A percentile compares a stretch with the other conserved stretches of the same genome.
phyloP scores from a whole-genome alignment of 2,888 invertebrate species.

The Choreutis nemorana region DNA sequence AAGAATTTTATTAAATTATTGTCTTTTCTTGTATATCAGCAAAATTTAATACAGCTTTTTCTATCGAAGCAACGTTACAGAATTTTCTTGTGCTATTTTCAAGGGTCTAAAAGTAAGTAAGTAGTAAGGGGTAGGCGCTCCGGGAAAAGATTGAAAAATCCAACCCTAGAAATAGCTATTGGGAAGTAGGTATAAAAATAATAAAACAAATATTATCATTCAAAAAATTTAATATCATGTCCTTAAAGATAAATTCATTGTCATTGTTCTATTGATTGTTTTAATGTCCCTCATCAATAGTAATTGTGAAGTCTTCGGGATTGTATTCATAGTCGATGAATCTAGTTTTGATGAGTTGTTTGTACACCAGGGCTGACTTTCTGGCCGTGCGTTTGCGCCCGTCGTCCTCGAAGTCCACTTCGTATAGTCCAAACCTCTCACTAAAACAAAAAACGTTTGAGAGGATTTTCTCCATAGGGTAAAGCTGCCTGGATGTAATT shows the following conservation, averaged over 20 bases:
- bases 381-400: conserved; percentile 69
- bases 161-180: too few relatives aligned
- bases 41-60: too few relatives aligned
- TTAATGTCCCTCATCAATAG: conserved; percentile 29
- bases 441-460: conserved; percentile 30
- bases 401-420: conserved; percentile 71
- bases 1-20: too few relatives aligned
- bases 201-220: not conserved
- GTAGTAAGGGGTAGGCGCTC: too few relatives aligned
- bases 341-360: conserved; percentile 55
- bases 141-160: too few relatives aligned
- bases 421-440: conserved; percentile 72
- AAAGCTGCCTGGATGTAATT: not conserved
- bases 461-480: not conserved
- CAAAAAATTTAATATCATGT: not conserved
- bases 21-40: too few relatives aligned
- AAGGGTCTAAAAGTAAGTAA: too few relatives aligned
- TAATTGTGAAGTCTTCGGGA: conserved; percentile 30
- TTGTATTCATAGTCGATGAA: conserved; percentile 33
- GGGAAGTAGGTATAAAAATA: too few relatives aligned
- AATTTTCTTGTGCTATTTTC: too few relatives aligned
- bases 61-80: too few relatives aligned
- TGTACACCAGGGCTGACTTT: conserved; percentile 66
- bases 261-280: too few relatives aligned
- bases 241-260: too few relatives aligned